A percentile compares a stretch with the other conserved stretches of the same genome.
Conservation (phyloP, 2,888 invertebrate genomes). For the Chloroclystis v-ata region DNA sequence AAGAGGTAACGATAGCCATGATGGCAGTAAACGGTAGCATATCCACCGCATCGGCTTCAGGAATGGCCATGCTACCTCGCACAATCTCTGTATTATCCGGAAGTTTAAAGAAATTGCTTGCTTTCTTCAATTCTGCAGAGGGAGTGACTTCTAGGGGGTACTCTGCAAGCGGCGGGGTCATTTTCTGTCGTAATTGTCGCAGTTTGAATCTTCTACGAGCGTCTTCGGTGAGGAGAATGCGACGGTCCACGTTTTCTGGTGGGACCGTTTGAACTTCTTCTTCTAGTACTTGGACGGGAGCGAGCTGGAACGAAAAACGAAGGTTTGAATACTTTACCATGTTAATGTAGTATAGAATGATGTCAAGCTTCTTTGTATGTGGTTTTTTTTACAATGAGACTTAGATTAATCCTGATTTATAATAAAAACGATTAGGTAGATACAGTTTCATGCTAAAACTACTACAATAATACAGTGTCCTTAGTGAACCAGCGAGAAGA, state of each 20-base stretch:
- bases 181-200: slow-evolving; percentile 57
- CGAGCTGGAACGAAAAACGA: slow-evolving; percentile 37
- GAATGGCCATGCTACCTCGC: slow-evolving; percentile 56
- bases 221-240: slow-evolving; percentile 59
- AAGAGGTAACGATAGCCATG: slow-evolving; percentile 80
- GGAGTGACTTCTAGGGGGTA: slow-evolving; percentile 41
- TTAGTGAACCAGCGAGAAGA: too few relatives aligned
- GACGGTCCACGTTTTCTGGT: slow-evolving; percentile 52
- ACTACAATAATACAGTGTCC: too few relatives aligned
- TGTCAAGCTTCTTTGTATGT: too few relatives aligned
- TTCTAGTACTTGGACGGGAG: slow-evolving; percentile 44
- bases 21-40: slow-evolving; percentile 76
- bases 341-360: too few relatives aligned
- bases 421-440: too few relatives aligned
- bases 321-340: too few relatives aligned
- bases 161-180: slow-evolving; percentile 57
- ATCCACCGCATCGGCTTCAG: slow-evolving; percentile 43
- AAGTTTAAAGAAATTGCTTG: slow-evolving; percentile 77
- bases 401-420: too few relatives aligned
- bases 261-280: slow-evolving; percentile 55
- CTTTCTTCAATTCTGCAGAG: slow-evolving; percentile 74
- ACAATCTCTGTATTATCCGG: slow-evolving; percentile 80
- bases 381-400: too few relatives aligned
- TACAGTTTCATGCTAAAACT: too few relatives aligned
- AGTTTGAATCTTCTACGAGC: slow-evolving; percentile 56